Base-by-base conservation (phyloP, 1,140 invertebrate genomes). In the Dreissena rostriformis region DNA sequence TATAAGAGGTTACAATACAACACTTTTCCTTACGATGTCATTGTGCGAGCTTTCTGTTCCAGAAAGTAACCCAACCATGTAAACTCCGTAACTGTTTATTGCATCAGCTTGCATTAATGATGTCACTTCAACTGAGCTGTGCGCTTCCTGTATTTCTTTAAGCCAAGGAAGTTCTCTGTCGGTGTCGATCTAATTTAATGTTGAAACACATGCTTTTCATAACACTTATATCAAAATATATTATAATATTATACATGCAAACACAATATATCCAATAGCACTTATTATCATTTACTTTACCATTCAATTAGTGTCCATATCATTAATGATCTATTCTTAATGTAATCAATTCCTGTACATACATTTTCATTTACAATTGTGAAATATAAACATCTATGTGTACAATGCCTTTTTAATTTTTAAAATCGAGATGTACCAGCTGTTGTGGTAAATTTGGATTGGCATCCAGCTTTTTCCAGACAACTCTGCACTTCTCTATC, bases 71-170 rank as follows among this genome's bases (percentile, higher is more conserved):
- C 90, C 89, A 82, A 92, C 83, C 63, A 66, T 66, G 70, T 89
- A 93, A 61, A 92, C 81, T 12, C 92, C 92, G 66, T 73, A 80
- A 17, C 77, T 65, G 80, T 92, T 92, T 55, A 93, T 93, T n/a
- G 85, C 86, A 66, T 88, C 87, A 15, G 89, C 92, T 82, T 92
- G 90, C 26, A 82, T 75, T 39, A 93, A 80, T 2, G 92, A 92
- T 15, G 90, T 91, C 19, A 91, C 83, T 84, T 92, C 92, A 14
- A 93, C 91, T 15, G 91, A 90, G 19, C 92, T 91, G 80, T 90
- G 88, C 12, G 90, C 89, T 57, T 89, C 66, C 68, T 90, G 90
- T 14, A 91, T 87, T 6, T 74, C 86, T 49, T 91, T 90, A 26
- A 93, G 77, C 91, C 92, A 92, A 55, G 91, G 87, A n/a, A 92